These are phyloP conservation scores for Apogon talboti DNA, from an alignment of 2,797 vertebrate species.

Conservation along the genomic window DNA sequence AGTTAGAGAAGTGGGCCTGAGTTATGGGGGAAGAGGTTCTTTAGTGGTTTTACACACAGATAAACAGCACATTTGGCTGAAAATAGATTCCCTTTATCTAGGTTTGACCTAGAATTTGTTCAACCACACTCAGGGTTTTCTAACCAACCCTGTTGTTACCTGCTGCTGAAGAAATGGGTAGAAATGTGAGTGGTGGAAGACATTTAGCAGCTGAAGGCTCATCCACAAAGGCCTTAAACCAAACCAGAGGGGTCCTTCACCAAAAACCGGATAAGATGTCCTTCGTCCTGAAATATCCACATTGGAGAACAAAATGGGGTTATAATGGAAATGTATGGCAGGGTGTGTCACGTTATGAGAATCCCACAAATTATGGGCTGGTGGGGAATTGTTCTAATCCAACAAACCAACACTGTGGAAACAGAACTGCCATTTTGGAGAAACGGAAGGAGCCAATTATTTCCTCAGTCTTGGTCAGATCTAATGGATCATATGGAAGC, in stretches of 20 bases:
- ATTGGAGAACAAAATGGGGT: slow-evolving; percentile 64
- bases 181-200: slow-evolving; percentile 38
- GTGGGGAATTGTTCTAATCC: slow-evolving; percentile 85
- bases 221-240: slow-evolving; percentile 23
- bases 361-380: slow-evolving; percentile 86
- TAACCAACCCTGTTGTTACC: slow-evolving; percentile 70
- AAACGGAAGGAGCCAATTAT: slow-evolving; percentile 65
- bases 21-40: slow-evolving; percentile 74
- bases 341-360: slow-evolving; percentile 80
- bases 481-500: slow-evolving; percentile 57
- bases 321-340: slow-evolving; percentile 80
- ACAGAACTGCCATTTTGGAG: slow-evolving; percentile 77
- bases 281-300: slow-evolving; percentile 71
- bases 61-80: slow-evolving; percentile 71
- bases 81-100: slow-evolving; percentile 77
- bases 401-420: slow-evolving; percentile 74
- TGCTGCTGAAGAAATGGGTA: slow-evolving; percentile 61
- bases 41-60: slow-evolving; percentile 66
- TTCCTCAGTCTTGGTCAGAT: slow-evolving; percentile 62
- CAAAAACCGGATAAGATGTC: slow-evolving; percentile 32
- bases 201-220: slow-evolving; percentile 28
- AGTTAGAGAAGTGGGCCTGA: slow-evolving; percentile 72
- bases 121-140: slow-evolving; percentile 64
- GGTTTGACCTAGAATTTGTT: slow-evolving; percentile 68
- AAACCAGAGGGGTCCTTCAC: slow-evolving; percentile 53